Conservation (phyloP, 2,113 vertebrate genomes). For the Ascaphus truei region DNA sequence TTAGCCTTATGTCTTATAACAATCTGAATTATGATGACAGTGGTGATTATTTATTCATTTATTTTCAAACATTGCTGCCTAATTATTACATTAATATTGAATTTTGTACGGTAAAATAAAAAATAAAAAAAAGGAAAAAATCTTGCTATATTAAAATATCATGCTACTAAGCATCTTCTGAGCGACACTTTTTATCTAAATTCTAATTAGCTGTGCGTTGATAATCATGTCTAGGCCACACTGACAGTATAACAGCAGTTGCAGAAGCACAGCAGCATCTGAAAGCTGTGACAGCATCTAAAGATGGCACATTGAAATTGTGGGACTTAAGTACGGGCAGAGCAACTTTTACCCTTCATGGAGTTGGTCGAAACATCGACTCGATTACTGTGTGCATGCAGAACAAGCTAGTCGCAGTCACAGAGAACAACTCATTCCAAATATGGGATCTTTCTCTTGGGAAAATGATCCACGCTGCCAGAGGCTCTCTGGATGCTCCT, state of each 20-base stretch:
- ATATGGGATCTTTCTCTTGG: conserved; percentile 55
- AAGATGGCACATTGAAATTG: conserved; percentile 54
- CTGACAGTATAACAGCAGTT: conserved; percentile 53
- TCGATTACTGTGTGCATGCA: conserved; percentile 49
- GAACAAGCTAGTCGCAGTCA: conserved; percentile 53
- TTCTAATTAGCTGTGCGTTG: background rate
- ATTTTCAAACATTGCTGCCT: too few species aligned
- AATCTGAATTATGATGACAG: too few species aligned
- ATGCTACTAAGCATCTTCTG: too few species aligned
- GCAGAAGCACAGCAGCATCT: conserved; percentile 40
- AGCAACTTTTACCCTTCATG: conserved; percentile 41
- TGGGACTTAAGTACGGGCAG: conserved; percentile 53
- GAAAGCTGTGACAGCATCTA: conserved; percentile 46
- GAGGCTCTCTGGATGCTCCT: conserved; percentile 44
- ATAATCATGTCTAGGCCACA: conserved; percentile 47
- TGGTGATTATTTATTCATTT: too few species aligned
- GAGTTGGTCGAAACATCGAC: conserved; percentile 41
- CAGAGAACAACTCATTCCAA: conserved; percentile 50
- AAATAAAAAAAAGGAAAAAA: background rate
- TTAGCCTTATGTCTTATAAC: too few species aligned
- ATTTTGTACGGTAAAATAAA: too few species aligned
- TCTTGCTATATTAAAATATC: background rate
- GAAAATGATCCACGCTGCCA: conserved; percentile 47
- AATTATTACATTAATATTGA: too few species aligned
- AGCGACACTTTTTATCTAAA: background rate